Conservation (phyloP, 2,797 vertebrate species). For the Urosaurus nigricauda region DNA sequence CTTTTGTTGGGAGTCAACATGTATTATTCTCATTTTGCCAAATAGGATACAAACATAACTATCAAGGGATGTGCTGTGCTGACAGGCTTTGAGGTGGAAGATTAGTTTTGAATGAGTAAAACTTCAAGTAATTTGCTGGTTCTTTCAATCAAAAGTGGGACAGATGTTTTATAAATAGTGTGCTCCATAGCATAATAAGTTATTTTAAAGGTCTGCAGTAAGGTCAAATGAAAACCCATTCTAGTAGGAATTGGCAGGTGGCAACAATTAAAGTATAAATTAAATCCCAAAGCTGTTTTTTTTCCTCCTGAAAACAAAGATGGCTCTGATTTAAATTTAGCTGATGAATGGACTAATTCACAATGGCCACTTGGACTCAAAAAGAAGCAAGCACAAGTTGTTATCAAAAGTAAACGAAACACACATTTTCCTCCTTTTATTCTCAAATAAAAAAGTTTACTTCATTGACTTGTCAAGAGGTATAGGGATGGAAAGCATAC, state of each 20-base stretch:
- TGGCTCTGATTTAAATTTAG: constrained; percentile 36
- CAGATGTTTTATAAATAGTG: constrained; percentile 64
- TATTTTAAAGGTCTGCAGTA: constrained; percentile 60
- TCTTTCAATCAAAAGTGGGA: constrained; percentile 61
- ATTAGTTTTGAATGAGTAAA: constrained; percentile 68
- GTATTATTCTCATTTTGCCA: constrained; percentile 59
- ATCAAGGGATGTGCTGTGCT: constrained; percentile 47
- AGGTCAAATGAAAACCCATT: constrained; percentile 51
- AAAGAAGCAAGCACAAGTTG: constrained; percentile 26
- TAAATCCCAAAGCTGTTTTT: constrained; percentile 44
- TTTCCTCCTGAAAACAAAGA: constrained; percentile 27
- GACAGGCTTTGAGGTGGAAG: constrained; percentile 59
- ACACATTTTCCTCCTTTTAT: constrained; percentile 40
- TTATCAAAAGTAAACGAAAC: not conserved
- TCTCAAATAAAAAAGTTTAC: not conserved
- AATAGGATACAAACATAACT: constrained; percentile 51
- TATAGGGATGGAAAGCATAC: not conserved
- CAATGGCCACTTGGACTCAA: constrained; percentile 27
- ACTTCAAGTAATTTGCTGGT: constrained; percentile 68
- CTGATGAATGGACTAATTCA: constrained; percentile 28
- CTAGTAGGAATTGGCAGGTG: constrained; percentile 39
- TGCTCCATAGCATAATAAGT: constrained; percentile 28
- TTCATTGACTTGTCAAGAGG: not conserved
- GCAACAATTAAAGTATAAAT: constrained; percentile 49
- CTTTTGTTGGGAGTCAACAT: constrained; percentile 62